Base-by-base conservation (phyloP, 2,113 vertebrate genomes). In the Calyptommatus sinebrachiatus region DNA sequence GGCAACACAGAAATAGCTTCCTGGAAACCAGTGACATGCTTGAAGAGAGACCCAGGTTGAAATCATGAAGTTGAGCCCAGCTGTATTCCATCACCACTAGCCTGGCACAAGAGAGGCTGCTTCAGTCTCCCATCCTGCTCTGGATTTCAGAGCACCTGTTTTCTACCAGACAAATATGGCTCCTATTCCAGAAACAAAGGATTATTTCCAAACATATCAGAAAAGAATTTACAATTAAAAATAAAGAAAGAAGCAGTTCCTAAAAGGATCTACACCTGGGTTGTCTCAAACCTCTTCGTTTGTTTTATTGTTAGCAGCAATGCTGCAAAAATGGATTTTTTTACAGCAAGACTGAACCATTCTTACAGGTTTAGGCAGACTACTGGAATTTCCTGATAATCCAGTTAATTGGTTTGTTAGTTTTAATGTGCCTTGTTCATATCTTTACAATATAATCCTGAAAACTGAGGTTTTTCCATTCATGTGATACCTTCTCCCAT, bases 1-100 rank as follows among this genome's bases (percentile, higher is more conserved):
- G 76, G 53, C 21, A 80, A 69, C 71, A 48, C 48, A 83, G 70
- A 63, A 26, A 35, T 50, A 35, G 24, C 78, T 83, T 77, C 81
- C 67, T 21, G 65, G 48, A 74, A 78, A 35, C 68, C 0, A 46
- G 35, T 0, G 60, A 9, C 41, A 18, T 78, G 70, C 63, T 71
- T 80, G 10, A 31, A 68, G 53, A 72, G n/a, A 80, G 66, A 62
- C 74, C 45, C 67, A 82, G 26, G 1, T 78, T 31, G 77, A 82
- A 62, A 20, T 67, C 76, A 67, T 74, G 0, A 0, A 29, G 61
- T 60, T 31, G 63, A 71, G 8, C 60, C 61, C 70, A 65, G 63
- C 75, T 65, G 62, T 0, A 77, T n/a, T 60, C n/a, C 21, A 3
- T 41, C 1, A 3, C 9, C 79, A 41, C 11, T 26, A 84, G 28